These are phyloP conservation scores for Lydus trimaculatus DNA, from an alignment of 2,888 invertebrate genomes.

Conservation along the genomic window DNA sequence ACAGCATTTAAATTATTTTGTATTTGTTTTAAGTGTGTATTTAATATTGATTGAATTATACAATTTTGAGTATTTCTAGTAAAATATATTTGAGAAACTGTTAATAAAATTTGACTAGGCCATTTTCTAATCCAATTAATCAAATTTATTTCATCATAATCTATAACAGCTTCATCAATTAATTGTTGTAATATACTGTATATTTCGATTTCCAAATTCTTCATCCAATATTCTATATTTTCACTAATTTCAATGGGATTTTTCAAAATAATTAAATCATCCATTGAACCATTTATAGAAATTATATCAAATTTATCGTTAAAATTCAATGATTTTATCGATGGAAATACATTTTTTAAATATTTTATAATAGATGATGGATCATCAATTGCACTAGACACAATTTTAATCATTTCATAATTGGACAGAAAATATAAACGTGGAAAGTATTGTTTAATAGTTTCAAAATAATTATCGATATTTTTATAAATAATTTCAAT, in stretches of 20 bases:
- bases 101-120: conserved; percentile 23
- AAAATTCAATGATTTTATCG: conserved; percentile 74
- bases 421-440: conserved; percentile 89
- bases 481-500: conserved; percentile 81
- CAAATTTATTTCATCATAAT: conserved; percentile 13
- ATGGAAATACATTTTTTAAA: conserved; percentile 84
- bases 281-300: conserved; percentile 75
- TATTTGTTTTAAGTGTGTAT: conserved; percentile 3
- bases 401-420: conserved; percentile 84
- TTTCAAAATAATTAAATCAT: conserved; percentile 71
- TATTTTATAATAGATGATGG: conserved; percentile 81
- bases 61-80: conserved; percentile 15
- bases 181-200: conserved; percentile 55
- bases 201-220: conserved; percentile 82
- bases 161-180: conserved; percentile 16
- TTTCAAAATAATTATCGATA: conserved; percentile 79
- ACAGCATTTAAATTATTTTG: conserved; percentile 12
- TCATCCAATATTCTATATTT: conserved; percentile 82
- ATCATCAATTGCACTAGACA: conserved; percentile 84
- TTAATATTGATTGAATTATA: conserved; percentile 20
- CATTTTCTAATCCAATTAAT: conserved; percentile 21
- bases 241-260: conserved; percentile 70
- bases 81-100: conserved; percentile 22
- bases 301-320: conserved; percentile 70
- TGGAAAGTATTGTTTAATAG: conserved; percentile 79